Evolutionary conservation across 2,888 invertebrate species (phyloP), one percentile per base, ranked within the genome.

Genomic region (Pterostichus madidus): DNA sequence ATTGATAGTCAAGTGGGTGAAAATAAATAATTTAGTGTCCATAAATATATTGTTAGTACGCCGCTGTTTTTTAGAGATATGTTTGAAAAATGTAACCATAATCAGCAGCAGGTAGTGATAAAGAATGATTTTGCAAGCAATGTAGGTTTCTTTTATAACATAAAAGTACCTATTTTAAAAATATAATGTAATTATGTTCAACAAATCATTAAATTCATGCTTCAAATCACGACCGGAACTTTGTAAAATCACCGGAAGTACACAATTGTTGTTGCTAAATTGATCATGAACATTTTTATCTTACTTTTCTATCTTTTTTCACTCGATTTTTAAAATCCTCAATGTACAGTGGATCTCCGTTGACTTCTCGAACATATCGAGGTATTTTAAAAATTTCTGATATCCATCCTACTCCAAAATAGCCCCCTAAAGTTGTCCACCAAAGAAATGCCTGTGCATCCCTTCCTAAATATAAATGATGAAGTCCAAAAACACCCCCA

Each of bases 391-490:
- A 96, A 1, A 97, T 89, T 89, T 99, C 99, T 6, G 95, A 92
- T 0, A 98, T 86, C 96, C 97, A 98, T 7, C 98, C 98, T 13
- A 96, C 87, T 0, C 97, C 96, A 86, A 93, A 92, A 87, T 96
- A 96, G 3, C 98, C 98, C 0, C 96, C 98, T 15, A 96, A 90
- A 0, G 97, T 96, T 83, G 94, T 94, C 94, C 96, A 96, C 93
- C 96, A 97, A 0, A 98, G 92, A 88, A 98, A 96, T 0, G 97
- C 98, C 86, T 99, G 99, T 24, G 94, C 92, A 89, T 98, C 97
- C 82, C 98, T 92, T 79, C 94, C 93, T 84, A 99, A 91, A 90
- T 99, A 99, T 87, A 98, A 93, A 88, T 98, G 97, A 90, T 99
- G 99, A 5, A 96, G 90, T 0, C 98, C 98, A 86, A 97, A 94